Evolutionary conservation across 2,888 invertebrate genomes (phyloP).

Genomic region (Sarcophaga variegata): DNA sequence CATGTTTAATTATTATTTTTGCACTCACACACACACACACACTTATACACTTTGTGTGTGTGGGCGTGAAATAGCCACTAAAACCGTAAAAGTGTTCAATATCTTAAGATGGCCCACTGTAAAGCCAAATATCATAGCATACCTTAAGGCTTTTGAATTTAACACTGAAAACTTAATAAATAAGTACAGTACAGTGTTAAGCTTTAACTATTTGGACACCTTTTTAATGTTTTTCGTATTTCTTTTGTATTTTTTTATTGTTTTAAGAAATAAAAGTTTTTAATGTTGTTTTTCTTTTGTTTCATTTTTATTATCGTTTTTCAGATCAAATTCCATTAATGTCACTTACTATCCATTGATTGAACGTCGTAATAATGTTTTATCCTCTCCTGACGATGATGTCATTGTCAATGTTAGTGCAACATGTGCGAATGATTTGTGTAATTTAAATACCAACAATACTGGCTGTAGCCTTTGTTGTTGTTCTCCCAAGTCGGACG

Average conservation of each 20-base stretch:
- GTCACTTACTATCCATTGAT: constrained; percentile 67
- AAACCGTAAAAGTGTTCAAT: constrained; percentile 26
- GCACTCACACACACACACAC: neutral
- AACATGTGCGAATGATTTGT: constrained; percentile 51
- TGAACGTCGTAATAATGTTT: constrained; percentile 58
- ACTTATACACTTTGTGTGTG: neutral
- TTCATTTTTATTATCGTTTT: constrained; percentile 20
- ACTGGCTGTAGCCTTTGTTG: constrained; percentile 69
- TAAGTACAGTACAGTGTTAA: constrained; percentile 39
- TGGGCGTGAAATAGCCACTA: constrained; percentile 16
- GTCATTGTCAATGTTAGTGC: constrained; percentile 46
- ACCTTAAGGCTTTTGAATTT: constrained; percentile 65
- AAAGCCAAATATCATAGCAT: constrained; percentile 59
- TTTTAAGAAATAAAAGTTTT: neutral
- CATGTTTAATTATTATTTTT: constrained; percentile 31
- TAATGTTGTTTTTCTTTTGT: neutral
- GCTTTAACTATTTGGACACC: neutral
- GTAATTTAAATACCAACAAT: constrained; percentile 44
- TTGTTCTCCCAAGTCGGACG: constrained; percentile 69
- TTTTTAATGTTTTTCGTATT: neutral
- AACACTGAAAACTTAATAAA: constrained; percentile 22
- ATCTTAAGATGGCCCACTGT: neutral
- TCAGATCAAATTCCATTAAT: constrained; percentile 70
- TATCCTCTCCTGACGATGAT: constrained; percentile 35
- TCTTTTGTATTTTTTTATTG: neutral